phyloP scores from a whole-genome alignment of 2,113 vertebrate species.

The Hemicordylus capensis region DNA sequence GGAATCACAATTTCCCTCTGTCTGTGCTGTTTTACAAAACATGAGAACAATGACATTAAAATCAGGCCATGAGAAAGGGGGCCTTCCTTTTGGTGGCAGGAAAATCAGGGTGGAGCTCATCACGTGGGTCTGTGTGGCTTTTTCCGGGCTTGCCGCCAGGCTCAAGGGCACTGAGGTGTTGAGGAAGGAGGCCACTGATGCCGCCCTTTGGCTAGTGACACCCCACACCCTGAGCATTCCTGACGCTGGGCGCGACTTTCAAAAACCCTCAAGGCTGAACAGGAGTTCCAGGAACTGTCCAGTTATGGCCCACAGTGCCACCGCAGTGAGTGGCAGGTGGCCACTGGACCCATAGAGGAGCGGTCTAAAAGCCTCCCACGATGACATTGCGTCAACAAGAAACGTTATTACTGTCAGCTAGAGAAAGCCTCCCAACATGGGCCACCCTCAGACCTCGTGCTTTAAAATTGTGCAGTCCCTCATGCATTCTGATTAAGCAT shows the following conservation, averaged over 20 bases:
- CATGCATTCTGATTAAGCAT: too few relatives aligned
- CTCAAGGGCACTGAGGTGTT: background rate
- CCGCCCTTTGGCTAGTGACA: background rate
- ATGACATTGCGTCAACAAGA: background rate
- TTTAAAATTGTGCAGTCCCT: too few relatives aligned
- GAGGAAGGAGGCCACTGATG: background rate
- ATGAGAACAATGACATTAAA: background rate
- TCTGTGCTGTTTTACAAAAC: slow-evolving; percentile 2
- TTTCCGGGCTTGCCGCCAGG: background rate
- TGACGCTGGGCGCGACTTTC: background rate
- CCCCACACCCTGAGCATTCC: accelerated
- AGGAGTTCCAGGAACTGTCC: background rate
- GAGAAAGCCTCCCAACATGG: background rate
- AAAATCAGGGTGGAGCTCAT: background rate
- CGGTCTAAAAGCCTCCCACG: background rate
- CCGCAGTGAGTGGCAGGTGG: background rate
- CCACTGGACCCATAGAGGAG: background rate
- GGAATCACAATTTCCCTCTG: background rate
- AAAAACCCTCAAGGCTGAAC: background rate
- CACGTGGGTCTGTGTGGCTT: background rate
- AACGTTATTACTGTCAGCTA: background rate
- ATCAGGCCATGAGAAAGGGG: background rate
- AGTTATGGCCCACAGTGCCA: accelerated
- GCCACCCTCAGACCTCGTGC: background rate
- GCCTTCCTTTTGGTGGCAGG: background rate